These are phyloP conservation scores for silkworm (Bombyx mori) DNA, from an alignment of 1,140 invertebrate genomes.

Conservation along the genomic window ASM3026992v2 NC_085112.1:6583501-6584000, in stretches of 20 bases:
- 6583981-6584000: too few relatives aligned
- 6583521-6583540: conserved; percentile 71
- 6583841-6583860: too few relatives aligned
- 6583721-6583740: conserved; percentile 16
- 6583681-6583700: conserved; percentile 56
- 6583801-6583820: too few relatives aligned
- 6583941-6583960: too few relatives aligned
- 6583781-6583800: not conserved
- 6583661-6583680: conserved; percentile 66
- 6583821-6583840: too few relatives aligned
- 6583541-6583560: conserved; percentile 70
- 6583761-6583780: conserved; percentile 13
- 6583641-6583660: conserved; percentile 70
- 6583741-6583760: conserved; percentile 16
- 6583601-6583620: conserved; percentile 64
- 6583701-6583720: conserved; percentile 9
- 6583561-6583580: conserved; percentile 68
- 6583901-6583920: too few relatives aligned
- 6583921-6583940: too few relatives aligned
- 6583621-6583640: conserved; percentile 68
- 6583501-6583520: conserved; percentile 71
- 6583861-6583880: too few relatives aligned
- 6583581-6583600: conserved; percentile 68
- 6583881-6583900: too few relatives aligned
- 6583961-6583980: too few relatives aligned